Evolutionary conservation across 2,797 vertebrate species (phyloP).

Genomic region (Acrossocheilus fasciatus): DNA sequence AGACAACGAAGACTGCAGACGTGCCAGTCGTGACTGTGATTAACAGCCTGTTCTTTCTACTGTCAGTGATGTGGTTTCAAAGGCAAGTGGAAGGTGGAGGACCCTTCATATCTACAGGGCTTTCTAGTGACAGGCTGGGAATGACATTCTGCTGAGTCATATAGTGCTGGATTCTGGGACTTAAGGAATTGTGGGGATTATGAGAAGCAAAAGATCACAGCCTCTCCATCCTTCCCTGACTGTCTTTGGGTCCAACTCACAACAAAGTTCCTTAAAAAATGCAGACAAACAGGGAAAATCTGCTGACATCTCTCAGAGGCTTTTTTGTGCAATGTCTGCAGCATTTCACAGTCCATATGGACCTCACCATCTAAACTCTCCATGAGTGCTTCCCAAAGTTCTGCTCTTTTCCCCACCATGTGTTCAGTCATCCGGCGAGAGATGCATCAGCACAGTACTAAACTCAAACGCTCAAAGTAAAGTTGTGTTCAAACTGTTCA

Average conservation of each 20-base stretch:
- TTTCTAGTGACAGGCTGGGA: slow-evolving; percentile 31
- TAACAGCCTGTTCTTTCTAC: slow-evolving; percentile 31
- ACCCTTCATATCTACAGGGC: slow-evolving; percentile 21
- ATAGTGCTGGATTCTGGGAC: slow-evolving; percentile 42
- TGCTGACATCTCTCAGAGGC: slow-evolving; percentile 48
- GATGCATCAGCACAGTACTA: slow-evolving; percentile 24
- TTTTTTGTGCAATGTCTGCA: slow-evolving; percentile 46
- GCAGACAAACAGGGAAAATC: slow-evolving; percentile 33
- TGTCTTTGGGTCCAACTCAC: slow-evolving; percentile 33
- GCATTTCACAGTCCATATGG: slow-evolving; percentile 62
- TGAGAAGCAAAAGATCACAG: slow-evolving; percentile 46
- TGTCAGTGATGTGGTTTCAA: slow-evolving; percentile 51
- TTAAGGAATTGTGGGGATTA: slow-evolving; percentile 50
- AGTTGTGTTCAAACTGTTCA: slow-evolving; percentile 18
- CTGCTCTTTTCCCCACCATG: slow-evolving; percentile 20
- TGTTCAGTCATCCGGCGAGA: slow-evolving; percentile 23
- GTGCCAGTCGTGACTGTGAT: slow-evolving; percentile 40
- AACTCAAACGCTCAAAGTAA: slow-evolving; percentile 18
- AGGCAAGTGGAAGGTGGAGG: slow-evolving; percentile 33
- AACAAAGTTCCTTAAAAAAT: slow-evolving; percentile 43
- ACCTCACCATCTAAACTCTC: slow-evolving; percentile 42
- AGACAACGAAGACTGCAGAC: slow-evolving; percentile 43
- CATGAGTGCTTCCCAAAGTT: slow-evolving; percentile 37
- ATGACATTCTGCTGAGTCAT: slow-evolving; percentile 55
- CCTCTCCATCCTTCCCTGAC: slow-evolving; percentile 36